Evolutionary conservation across 1,140 invertebrate species (phyloP).

Genomic region (Paraescarpia echinospica): DNA sequence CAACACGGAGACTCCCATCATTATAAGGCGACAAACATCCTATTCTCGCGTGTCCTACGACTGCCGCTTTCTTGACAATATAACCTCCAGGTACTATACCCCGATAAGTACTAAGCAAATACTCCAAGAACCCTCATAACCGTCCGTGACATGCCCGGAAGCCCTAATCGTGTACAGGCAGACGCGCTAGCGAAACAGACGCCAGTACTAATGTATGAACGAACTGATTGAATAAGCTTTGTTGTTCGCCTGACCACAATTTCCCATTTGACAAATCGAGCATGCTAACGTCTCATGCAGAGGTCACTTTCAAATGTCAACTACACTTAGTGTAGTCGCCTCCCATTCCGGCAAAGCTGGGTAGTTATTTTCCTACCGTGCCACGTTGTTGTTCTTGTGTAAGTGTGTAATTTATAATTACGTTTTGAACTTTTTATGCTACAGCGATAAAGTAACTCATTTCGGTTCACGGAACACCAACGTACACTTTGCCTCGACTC

Average conservation of each 20-base stretch:
- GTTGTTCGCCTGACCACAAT: background rate
- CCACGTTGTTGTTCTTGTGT: background rate
- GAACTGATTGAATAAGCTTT: background rate
- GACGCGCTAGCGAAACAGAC: background rate
- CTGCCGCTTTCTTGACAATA: background rate
- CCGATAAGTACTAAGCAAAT: background rate
- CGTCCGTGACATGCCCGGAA: background rate
- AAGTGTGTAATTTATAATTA: background rate
- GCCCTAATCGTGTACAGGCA: background rate
- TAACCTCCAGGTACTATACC: background rate
- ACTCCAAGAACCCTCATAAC: background rate
- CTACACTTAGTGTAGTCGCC: background rate
- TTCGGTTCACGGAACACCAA: background rate
- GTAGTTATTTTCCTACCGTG: background rate
- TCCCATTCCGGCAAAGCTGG: background rate
- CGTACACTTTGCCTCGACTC: background rate
- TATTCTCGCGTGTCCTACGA: background rate
- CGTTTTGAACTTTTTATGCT: background rate
- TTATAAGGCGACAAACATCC: background rate
- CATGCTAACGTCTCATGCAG: background rate
- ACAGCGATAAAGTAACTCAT: background rate
- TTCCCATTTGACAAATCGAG: background rate
- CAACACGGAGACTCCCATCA: background rate
- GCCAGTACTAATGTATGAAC: background rate
- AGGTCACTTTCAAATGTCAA: background rate